These are phyloP conservation scores for Engystomops pustulosus DNA, from an alignment of 2,113 vertebrate genomes.

Conservation along the genomic window DNA sequence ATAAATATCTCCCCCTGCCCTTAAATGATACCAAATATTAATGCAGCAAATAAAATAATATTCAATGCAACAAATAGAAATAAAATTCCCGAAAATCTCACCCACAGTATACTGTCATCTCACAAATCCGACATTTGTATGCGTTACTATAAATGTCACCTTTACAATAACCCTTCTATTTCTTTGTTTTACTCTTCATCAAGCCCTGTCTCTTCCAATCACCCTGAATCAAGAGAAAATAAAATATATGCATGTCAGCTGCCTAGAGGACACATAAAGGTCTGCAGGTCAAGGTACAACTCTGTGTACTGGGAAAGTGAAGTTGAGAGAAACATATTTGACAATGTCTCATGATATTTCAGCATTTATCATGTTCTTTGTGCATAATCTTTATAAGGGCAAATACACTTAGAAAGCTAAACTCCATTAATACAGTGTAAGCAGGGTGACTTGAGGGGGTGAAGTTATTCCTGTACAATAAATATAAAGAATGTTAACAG, in stretches of 20 bases:
- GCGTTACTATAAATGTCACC: slow-evolving; percentile 15
- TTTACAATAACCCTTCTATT: slow-evolving; percentile 26
- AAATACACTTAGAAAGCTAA: not conserved
- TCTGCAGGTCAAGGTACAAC: slow-evolving; percentile 42
- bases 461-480: not conserved
- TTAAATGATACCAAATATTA: too few relatives aligned
- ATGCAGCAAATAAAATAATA: too few relatives aligned
- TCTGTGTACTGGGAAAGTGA: not conserved
- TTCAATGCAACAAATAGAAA: not conserved
- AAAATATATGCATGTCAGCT: slow-evolving; percentile 42
- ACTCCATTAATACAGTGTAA: not conserved
- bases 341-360: slow-evolving; percentile 7
- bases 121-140: slow-evolving; percentile 4
- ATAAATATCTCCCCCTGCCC: too few relatives aligned
- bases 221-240: slow-evolving; percentile 39
- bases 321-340: slow-evolving; percentile 33
- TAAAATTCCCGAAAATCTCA: slow-evolving; percentile 1
- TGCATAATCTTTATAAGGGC: not conserved
- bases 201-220: slow-evolving; percentile 48
- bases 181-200: slow-evolving; percentile 39
- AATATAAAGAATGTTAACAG: not conserved
- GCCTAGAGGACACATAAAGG: slow-evolving; percentile 45
- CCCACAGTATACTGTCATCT: not conserved
- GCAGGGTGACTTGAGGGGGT: not conserved
- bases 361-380: not conserved